Base-by-base conservation (phyloP, 2,797 vertebrate genomes). In the Simalia tracyae region DNA sequence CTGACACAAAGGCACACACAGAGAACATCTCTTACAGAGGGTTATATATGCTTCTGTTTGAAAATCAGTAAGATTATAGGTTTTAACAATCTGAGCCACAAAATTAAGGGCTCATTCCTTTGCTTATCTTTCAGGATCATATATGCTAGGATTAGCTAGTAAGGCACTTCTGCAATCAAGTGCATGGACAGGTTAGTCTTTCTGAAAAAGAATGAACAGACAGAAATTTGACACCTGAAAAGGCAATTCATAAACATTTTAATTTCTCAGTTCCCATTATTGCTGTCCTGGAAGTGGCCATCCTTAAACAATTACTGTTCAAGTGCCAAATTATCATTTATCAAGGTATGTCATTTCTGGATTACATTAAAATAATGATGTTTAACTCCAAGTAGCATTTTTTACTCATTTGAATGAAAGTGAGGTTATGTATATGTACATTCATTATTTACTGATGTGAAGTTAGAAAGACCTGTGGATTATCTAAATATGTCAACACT, bases 401-500 rank as follows among this genome's bases (percentile, higher is more conserved):
- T 64, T 28, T 6, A 36, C 12, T 54, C n/a, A 31, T 54, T 89
- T 86, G 22, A 50, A 57, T 46, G 42, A 56, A 68, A 26, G 24
- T 28, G 24, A 54, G 8, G 10, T 26, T n/a, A 68, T 24, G 10
- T 7, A 24, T 60, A 36, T 5, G 8, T 11, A 60, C 7, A 28
- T 59, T 31, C 6, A 57, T 31, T 54, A 68, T 59, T 86, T 15
- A 85, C 31, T 6, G 61, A 89, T 81, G 86, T 92, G 64, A 95
- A 85, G 56, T 56, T 24, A 90, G 93, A 94, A 94, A 92, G 76
- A 87, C 50, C 93, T 92, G 81, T 92, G 93, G 92, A 96, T 91
- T 95, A 94, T 92, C 93, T 95, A 91, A 92, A 91, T 88, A 92
- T 89, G 64, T 84, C 86, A 50, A 61, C 93, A 88, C 72, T 90